Conservation (phyloP, 1,140 invertebrate genomes). For the Pseudomyrmex cubaensis region DNA sequence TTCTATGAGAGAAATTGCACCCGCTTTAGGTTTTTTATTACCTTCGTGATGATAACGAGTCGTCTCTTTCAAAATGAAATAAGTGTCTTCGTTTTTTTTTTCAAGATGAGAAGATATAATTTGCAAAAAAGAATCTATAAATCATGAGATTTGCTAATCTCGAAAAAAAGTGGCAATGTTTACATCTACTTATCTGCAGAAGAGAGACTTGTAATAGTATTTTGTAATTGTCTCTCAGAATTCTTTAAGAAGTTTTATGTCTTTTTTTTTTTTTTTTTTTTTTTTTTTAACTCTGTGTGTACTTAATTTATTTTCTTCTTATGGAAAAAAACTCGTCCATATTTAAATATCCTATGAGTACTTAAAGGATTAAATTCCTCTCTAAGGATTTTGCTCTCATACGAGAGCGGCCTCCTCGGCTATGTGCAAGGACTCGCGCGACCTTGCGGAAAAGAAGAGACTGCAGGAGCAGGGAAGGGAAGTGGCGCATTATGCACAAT, state of each 20-base stretch:
- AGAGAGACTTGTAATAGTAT: too few species aligned
- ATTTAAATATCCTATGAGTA: neutral
- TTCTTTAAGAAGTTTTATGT: neutral
- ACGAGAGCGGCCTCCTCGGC: neutral
- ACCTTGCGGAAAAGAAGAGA: conserved; percentile 32
- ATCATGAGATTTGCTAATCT: too few species aligned
- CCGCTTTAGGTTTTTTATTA: conserved; percentile 1
- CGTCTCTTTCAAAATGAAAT: neutral
- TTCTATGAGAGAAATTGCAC: conserved; percentile 26
- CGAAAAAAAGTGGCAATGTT: too few species aligned
- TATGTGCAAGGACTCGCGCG: conserved; percentile 5
- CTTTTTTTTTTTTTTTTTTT: too few species aligned
- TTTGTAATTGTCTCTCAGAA: neutral
- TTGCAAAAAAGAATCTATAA: neutral
- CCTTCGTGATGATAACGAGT: conserved; percentile 8
- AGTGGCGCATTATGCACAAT: conserved; percentile 69
- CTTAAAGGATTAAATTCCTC: conserved; percentile 28
- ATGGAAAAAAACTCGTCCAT: neutral
- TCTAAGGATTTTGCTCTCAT: conserved; percentile 5
- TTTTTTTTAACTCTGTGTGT: neutral
- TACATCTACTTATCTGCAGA: too few species aligned
- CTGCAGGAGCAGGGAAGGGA: conserved; percentile 15
- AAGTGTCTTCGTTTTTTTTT: conserved; percentile 1
- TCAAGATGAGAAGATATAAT: neutral
- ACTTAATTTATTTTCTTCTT: neutral